Conservation (phyloP, 2,113 vertebrate species). For the Odocoileus virginianus region DNA sequence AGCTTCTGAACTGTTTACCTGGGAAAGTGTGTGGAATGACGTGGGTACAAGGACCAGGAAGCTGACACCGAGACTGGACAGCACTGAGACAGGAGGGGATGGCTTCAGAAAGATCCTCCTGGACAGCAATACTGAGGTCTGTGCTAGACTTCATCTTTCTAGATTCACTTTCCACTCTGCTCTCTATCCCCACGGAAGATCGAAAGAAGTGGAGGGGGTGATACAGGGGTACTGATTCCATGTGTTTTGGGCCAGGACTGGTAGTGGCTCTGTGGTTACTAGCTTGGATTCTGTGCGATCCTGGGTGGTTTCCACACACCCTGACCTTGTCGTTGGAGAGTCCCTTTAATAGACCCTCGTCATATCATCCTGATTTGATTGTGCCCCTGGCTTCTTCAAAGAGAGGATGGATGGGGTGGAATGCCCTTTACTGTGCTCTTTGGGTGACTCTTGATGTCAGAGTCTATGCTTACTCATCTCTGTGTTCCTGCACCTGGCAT, state of each 20-base stretch:
- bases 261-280: neutral
- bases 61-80: too few relatives aligned
- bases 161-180: neutral
- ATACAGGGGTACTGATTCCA: rapidly evolving
- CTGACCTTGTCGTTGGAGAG: neutral
- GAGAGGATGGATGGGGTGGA: neutral
- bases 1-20: neutral
- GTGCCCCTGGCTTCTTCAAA: neutral
- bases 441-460: neutral
- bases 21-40: neutral
- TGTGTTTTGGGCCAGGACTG: neutral
- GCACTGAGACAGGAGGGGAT: neutral
- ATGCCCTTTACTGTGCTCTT: neutral
- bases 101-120: neutral
- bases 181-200: neutral
- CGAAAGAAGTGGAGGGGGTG: neutral
- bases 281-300: neutral
- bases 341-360: neutral
- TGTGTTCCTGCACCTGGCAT: neutral
- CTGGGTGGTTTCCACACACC: neutral
- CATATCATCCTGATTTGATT: neutral
- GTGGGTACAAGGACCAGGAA: neutral
- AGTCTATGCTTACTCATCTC: neutral
- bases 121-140: rapidly evolving
- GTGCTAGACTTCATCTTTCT: neutral